These are phyloP conservation scores for Wasmannia auropunctata DNA, from an alignment of 1,140 invertebrate species.

Conservation along the genomic window DNA sequence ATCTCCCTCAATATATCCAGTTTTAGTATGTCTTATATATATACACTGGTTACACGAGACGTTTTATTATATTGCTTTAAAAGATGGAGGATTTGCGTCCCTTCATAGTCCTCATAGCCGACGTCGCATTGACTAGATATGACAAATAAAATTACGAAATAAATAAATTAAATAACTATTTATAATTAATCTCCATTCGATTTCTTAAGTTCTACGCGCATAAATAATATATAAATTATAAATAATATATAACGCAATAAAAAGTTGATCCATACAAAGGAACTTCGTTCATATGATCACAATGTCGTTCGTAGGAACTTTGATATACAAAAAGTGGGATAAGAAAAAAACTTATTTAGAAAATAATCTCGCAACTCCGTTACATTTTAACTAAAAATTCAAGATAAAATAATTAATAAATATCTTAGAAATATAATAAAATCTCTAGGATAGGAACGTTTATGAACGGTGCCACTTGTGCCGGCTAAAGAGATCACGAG, in stretches of 20 bases:
- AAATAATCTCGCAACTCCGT: neutral
- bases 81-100: neutral
- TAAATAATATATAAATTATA: neutral
- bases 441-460: neutral
- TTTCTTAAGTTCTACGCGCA: neutral
- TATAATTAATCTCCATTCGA: neutral
- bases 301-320: conserved; percentile 20
- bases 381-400: neutral
- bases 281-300: too few species aligned
- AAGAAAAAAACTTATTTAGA: neutral
- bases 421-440: neutral
- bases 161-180: conserved; percentile 19
- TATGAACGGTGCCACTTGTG: neutral
- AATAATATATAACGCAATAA: neutral
- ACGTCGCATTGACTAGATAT: neutral
- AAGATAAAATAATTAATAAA: neutral
- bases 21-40: neutral
- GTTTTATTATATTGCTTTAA: conserved; percentile 18
- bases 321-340: conserved; percentile 10
- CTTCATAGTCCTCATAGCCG: neutral
- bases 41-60: neutral
- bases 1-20: neutral
- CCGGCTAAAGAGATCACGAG: neutral
- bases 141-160: neutral
- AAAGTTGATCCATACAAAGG: neutral